Percentiles rank a stretch among this genome's conserved stretches.
Conservation (phyloP, 1,140 invertebrate genomes). For the Polypedilum vanderplanki region DNA sequence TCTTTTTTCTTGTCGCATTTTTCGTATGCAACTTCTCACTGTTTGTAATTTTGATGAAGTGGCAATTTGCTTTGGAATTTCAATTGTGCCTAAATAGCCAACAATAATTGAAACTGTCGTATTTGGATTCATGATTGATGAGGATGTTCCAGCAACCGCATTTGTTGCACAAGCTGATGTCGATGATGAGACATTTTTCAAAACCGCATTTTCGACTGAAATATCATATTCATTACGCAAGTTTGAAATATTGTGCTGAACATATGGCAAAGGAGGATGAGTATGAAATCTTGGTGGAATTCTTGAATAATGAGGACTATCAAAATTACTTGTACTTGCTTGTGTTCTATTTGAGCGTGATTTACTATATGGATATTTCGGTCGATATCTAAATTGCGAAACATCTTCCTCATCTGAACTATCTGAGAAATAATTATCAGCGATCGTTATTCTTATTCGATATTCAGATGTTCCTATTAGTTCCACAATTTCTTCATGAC, state of each 20-base stretch:
- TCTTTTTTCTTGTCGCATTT: slow-evolving; percentile 81
- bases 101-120: slow-evolving; percentile 72
- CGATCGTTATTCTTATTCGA: slow-evolving; percentile 70
- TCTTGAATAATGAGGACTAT: slow-evolving; percentile 33
- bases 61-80: slow-evolving; percentile 81
- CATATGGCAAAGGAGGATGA: slow-evolving; percentile 34
- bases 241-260: slow-evolving; percentile 33
- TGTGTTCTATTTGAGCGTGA: slow-evolving; percentile 25
- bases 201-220: slow-evolving; percentile 44
- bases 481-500: slow-evolving; percentile 87
- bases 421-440: slow-evolving; percentile 81
- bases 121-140: slow-evolving; percentile 34
- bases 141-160: slow-evolving; percentile 34
- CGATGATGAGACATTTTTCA: slow-evolving; percentile 34
- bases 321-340: slow-evolving; percentile 23
- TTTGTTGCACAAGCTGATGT: slow-evolving; percentile 43
- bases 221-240: slow-evolving; percentile 37
- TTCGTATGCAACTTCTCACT: slow-evolving; percentile 73
- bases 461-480: slow-evolving; percentile 80
- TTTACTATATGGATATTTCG: slow-evolving; percentile 31
- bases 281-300: slow-evolving; percentile 7
- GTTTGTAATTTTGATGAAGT: slow-evolving; percentile 66
- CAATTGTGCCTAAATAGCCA: slow-evolving; percentile 90
- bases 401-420: slow-evolving; percentile 48
- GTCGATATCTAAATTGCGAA: background rate